These are phyloP conservation scores for Drosophila neocordata DNA, from an alignment of 1,140 invertebrate species.

Conservation along the genomic window DNA sequence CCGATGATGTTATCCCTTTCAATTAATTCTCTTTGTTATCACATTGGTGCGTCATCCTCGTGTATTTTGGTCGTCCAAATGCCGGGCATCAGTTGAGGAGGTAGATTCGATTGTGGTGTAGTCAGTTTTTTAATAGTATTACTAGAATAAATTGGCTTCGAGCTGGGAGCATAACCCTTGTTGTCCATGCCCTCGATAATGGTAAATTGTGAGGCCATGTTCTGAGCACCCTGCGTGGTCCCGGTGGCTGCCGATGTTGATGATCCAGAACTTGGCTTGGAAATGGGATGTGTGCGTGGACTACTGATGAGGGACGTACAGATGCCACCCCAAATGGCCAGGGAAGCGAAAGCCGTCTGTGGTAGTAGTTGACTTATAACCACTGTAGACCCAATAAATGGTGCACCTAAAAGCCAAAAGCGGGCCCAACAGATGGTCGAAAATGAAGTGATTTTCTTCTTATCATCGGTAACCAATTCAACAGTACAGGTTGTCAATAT, in stretches of 20 bases:
- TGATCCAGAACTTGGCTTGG: conserved; percentile 31
- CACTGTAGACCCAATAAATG: conserved; percentile 75
- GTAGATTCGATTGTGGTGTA: conserved; percentile 78
- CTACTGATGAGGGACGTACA: conserved; percentile 73
- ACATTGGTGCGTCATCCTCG: conserved; percentile 66
- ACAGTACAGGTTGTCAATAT: conserved; percentile 82
- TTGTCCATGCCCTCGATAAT: conserved; percentile 73
- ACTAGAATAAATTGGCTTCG: conserved; percentile 56
- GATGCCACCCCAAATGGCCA: conserved; percentile 74
- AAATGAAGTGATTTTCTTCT: conserved; percentile 74
- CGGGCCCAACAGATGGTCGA: conserved; percentile 82
- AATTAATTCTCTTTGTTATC: conserved; percentile 27
- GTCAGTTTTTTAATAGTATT: conserved; percentile 67
- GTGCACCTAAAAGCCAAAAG: conserved; percentile 79
- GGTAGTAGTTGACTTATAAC: conserved; percentile 77
- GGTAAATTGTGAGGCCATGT: conserved; percentile 69
- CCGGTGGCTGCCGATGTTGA: conserved; percentile 13
- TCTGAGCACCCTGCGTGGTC: conserved; percentile 50
- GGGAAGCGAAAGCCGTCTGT: conserved; percentile 72
- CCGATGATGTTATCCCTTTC: background rate
- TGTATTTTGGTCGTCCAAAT: conserved; percentile 79
- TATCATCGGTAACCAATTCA: conserved; percentile 73
- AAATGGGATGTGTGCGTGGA: conserved; percentile 74
- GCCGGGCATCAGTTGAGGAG: conserved; percentile 79
- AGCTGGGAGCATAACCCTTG: conserved; percentile 60